A percentile compares a stretch with the other conserved stretches of the same genome.
Conservation (phyloP, 2,113 vertebrate genomes). For the Dicerorhinus sumatrensis region DNA sequence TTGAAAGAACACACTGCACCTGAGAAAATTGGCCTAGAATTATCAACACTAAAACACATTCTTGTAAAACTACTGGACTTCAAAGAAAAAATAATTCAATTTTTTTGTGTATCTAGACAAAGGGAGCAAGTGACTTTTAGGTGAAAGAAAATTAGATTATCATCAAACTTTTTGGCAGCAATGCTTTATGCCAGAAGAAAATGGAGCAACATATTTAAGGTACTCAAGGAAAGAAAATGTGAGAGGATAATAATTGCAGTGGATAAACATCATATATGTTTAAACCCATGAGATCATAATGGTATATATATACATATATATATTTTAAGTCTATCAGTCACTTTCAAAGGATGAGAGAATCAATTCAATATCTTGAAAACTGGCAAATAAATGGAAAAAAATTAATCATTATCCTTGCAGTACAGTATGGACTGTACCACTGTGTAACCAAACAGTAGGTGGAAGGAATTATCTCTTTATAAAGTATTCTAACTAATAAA, state of each 20-base stretch:
- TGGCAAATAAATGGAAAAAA: neutral
- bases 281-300: neutral
- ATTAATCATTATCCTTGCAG: neutral
- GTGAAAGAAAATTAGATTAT: neutral
- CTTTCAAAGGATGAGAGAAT: neutral
- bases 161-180: neutral
- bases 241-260: neutral
- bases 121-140: neutral
- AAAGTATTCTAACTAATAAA: neutral
- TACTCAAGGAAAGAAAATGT: neutral
- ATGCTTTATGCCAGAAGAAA: neutral
- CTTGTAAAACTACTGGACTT: neutral
- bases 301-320: neutral
- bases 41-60: neutral
- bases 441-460: neutral
- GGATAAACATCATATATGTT: too few species aligned
- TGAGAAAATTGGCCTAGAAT: neutral
- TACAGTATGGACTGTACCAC: neutral
- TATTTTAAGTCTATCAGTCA: neutral
- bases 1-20: neutral
- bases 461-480: neutral
- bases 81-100: neutral
- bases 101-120: neutral
- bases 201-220: neutral
- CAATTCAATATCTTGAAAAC: neutral